phyloP scores from a whole-genome alignment of 2,797 vertebrate species.

The Pterois miles region DNA sequence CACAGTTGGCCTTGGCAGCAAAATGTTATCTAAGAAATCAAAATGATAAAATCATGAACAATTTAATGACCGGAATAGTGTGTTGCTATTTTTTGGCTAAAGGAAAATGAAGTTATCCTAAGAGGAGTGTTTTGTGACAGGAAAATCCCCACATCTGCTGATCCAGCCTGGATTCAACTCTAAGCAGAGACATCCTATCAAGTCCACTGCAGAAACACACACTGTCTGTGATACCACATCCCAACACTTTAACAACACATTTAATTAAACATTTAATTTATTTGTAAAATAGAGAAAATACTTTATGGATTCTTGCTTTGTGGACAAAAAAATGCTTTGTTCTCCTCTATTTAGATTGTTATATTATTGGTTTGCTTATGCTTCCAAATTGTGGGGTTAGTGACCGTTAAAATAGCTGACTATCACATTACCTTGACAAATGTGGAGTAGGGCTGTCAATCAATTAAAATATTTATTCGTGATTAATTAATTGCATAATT shows the following conservation, averaged over 20 bases:
- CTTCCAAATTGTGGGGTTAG: background rate
- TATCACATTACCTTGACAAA: background rate
- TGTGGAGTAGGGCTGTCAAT: background rate
- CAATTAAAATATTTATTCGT: too few relatives aligned
- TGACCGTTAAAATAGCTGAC: background rate
- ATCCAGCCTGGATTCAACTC: background rate
- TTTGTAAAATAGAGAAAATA: background rate
- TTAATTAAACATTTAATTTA: background rate
- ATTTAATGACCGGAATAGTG: conserved; percentile 4
- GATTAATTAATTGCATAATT: too few relatives aligned
- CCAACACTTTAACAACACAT: too few relatives aligned
- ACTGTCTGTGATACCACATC: too few relatives aligned
- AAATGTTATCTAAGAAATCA: background rate
- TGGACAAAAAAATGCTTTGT: background rate
- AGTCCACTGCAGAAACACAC: background rate
- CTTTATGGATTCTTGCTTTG: background rate
- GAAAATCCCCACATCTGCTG: background rate
- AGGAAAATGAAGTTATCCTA: background rate
- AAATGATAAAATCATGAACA: background rate
- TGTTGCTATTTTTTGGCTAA: background rate
- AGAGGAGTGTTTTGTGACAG: background rate
- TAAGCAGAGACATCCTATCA: background rate
- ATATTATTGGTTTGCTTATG: background rate
- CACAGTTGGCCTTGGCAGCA: conserved; percentile 14
- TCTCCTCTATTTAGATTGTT: background rate